Evolutionary conservation across 2,888 invertebrate species (phyloP).

Genomic region (Rugalucina vietnamica): DNA sequence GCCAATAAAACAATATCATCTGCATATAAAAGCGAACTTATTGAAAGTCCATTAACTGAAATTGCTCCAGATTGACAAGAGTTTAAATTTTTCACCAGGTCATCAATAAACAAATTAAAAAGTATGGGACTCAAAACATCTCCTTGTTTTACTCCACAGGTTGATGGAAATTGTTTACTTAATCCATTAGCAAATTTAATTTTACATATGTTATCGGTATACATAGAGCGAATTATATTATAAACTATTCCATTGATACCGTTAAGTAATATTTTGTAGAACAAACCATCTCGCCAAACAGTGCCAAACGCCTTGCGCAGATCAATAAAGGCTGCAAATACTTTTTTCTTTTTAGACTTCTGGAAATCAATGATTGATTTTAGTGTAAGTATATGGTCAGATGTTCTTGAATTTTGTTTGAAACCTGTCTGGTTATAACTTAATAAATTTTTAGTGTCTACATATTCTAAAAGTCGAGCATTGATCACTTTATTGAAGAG

Average conservation of each 20-base stretch:
- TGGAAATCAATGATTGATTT: conserved; percentile 33
- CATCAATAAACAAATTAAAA: conserved; percentile 28
- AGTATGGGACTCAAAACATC: conserved; percentile 18
- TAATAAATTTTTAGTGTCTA: background rate
- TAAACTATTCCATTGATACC: conserved; percentile 8
- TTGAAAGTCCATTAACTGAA: background rate
- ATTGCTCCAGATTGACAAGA: background rate
- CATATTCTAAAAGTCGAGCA: background rate
- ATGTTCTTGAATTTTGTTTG: conserved; percentile 16
- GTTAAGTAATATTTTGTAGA: conserved; percentile 9
- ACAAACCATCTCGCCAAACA: conserved; percentile 33
- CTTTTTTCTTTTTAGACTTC: conserved; percentile 17
- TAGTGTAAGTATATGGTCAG: conserved; percentile 31
- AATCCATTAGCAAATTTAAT: conserved; percentile 20
- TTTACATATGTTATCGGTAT: conserved; percentile 17
- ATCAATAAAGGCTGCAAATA: conserved; percentile 39
- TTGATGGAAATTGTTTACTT: background rate
- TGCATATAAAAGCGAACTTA: conserved; percentile 22
- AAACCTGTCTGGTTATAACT: conserved; percentile 35
- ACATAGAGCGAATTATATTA: conserved; percentile 30
- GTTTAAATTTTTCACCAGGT: background rate
- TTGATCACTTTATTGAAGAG: conserved; percentile 33
- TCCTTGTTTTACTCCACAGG: conserved; percentile 5
- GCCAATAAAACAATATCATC: conserved; percentile 35
- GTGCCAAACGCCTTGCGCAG: conserved; percentile 44